A percentile compares a stretch with the other conserved stretches of the same genome.
Conservation (phyloP, 2,888 invertebrate species). For the Orchestes rusci region DNA sequence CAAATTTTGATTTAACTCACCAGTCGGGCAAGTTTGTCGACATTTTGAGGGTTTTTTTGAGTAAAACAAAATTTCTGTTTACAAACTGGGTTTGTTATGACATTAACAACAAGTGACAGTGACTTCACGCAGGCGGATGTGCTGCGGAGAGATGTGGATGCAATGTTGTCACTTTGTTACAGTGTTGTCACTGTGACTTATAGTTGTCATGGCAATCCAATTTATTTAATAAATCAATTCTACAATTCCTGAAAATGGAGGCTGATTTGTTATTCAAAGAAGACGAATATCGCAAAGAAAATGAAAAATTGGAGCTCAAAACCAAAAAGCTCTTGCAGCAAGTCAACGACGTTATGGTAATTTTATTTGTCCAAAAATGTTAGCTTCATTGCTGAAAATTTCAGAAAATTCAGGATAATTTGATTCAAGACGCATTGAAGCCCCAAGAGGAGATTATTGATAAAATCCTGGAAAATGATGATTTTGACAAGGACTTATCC, state of each 20-base stretch:
- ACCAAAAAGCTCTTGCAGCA: slow-evolving; percentile 40
- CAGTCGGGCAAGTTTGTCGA: no score
- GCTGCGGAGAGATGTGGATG: no score
- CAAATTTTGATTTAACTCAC: no score
- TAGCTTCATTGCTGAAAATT: neutral
- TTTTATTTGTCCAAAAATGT: slow-evolving; percentile 6
- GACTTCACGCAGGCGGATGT: no score
- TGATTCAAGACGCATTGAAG: slow-evolving; percentile 31
- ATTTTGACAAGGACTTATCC: slow-evolving; percentile 6
- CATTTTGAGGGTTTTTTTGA: no score
- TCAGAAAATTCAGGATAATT: slow-evolving; percentile 36
- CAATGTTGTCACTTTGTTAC: no score
- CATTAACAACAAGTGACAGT: no score
- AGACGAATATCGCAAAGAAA: slow-evolving; percentile 41
- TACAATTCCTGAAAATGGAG: slow-evolving; percentile 36
- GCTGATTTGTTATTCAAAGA: slow-evolving; percentile 39
- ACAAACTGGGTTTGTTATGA: no score
- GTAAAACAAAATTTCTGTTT: no score
- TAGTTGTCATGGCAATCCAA: slow-evolving; percentile 29
- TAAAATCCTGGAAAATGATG: slow-evolving; percentile 21
- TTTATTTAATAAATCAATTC: neutral
- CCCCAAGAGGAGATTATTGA: slow-evolving; percentile 26
- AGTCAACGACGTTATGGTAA: slow-evolving; percentile 41
- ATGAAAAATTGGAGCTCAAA: slow-evolving; percentile 39
- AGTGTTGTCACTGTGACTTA: no score